Conservation (phyloP, 53 echinoderm and acorn worm species). For the Patiria pectinifera region DNA sequence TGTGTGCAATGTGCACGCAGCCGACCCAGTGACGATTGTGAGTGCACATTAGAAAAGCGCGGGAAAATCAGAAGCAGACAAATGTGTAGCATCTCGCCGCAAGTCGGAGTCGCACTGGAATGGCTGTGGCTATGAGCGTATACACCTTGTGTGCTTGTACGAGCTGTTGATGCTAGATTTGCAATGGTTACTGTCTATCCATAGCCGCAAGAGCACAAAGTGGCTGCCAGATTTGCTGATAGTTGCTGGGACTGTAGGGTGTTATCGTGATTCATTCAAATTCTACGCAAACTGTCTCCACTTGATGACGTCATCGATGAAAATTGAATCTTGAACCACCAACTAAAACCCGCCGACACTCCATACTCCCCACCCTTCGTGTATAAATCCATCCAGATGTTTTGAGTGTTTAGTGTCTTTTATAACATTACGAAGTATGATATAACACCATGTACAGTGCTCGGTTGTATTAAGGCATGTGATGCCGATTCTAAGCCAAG, state of each 20-base stretch:
- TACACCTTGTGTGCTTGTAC: not conserved
- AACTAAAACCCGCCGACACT: not conserved
- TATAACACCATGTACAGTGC: not conserved
- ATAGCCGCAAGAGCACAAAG: not conserved
- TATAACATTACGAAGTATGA: not conserved
- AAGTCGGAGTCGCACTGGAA: not conserved
- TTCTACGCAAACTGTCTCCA: conserved; percentile 5
- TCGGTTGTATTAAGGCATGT: not conserved
- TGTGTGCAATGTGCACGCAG: not conserved
- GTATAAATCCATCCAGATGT: not conserved
- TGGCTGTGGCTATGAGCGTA: not conserved
- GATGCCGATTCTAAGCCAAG: not conserved
- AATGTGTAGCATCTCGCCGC: not conserved
- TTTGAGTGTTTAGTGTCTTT: conserved; percentile 9
- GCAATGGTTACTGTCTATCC: not conserved
- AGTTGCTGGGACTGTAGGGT: not conserved
- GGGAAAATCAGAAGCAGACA: not conserved
- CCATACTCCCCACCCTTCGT: not conserved
- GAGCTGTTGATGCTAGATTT: not conserved
- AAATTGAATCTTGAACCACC: not conserved
- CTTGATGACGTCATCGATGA: not conserved
- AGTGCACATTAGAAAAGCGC: not conserved
- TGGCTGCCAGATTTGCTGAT: not conserved
- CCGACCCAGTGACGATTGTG: not conserved
- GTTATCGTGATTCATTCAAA: not conserved